Conservation (phyloP, 2,888 invertebrate species). For the Eupithecia centaureata region DNA sequence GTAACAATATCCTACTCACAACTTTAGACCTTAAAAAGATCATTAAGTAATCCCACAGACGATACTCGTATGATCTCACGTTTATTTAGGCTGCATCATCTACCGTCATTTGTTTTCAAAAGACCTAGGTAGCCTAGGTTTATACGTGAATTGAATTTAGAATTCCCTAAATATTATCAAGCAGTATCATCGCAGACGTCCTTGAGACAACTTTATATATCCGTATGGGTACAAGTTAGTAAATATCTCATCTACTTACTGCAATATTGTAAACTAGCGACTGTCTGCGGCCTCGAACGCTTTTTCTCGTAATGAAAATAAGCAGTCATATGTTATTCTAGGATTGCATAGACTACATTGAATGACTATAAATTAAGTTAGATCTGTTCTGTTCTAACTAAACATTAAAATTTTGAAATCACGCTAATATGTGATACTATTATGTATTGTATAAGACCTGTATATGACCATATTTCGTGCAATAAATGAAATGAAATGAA, state of each 20-base stretch:
- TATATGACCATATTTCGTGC: too few species aligned
- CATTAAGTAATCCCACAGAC: not conserved
- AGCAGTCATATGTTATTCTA: too few species aligned
- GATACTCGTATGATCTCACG: conserved; percentile 44
- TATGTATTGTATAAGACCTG: too few species aligned
- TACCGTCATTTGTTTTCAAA: conserved; percentile 44
- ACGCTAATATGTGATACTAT: too few species aligned
- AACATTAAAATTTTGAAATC: too few species aligned
- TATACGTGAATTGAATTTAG: conserved; percentile 52
- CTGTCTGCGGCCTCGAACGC: too few species aligned
- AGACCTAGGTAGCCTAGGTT: conserved; percentile 38
- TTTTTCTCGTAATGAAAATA: too few species aligned
- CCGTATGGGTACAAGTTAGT: not conserved
- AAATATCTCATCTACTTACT: not conserved
- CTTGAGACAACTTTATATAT: conserved; percentile 55
- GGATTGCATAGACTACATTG: too few species aligned
- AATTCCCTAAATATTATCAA: conserved; percentile 50
- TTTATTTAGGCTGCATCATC: conserved; percentile 47
- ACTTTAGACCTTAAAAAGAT: not conserved
- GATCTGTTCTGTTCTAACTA: too few species aligned
- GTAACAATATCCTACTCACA: conserved; percentile 32
- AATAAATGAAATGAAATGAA: too few species aligned
- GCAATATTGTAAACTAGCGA: too few species aligned
- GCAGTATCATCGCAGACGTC: conserved; percentile 54
- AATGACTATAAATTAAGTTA: too few species aligned